phyloP scores from a whole-genome alignment of 2,888 invertebrate genomes.

The Empis stercorea region DNA sequence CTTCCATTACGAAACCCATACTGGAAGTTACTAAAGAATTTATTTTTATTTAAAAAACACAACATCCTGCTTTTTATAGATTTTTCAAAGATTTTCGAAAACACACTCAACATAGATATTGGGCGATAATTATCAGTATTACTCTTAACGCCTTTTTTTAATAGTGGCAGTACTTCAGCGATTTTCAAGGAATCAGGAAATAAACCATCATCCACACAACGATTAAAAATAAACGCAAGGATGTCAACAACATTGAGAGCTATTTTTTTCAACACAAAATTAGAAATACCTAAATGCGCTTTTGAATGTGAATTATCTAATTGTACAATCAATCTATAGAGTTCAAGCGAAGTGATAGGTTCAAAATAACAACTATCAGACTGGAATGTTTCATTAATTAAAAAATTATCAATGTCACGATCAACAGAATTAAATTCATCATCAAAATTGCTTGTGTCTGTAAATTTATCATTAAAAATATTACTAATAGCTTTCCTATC shows the following conservation, averaged over 20 bases:
- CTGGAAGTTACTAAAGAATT: neutral
- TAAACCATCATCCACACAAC: conserved; percentile 6
- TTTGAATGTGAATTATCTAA: neutral
- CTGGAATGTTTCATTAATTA: too few relatives aligned
- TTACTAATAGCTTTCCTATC: too few relatives aligned
- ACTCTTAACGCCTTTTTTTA: conserved; percentile 3
- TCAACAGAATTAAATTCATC: too few relatives aligned
- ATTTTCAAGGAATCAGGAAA: conserved; percentile 6
- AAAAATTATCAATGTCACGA: too few relatives aligned
- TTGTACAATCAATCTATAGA: neutral
- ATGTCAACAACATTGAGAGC: neutral
- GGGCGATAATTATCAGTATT: conserved; percentile 3
- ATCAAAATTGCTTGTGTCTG: too few relatives aligned
- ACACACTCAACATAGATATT: conserved; percentile 2
- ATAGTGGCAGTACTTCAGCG: neutral
- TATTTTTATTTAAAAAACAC: neutral
- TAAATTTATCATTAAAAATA: too few relatives aligned
- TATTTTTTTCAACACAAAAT: neutral
- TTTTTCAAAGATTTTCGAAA: neutral
- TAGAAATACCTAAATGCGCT: neutral
- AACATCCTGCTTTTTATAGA: neutral
- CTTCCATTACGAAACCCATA: neutral
- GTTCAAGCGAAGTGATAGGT: neutral
- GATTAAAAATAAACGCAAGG: conserved; percentile 4
- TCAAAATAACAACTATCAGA: neutral